phyloP scores from a whole-genome alignment of 2,888 invertebrate species.

The Dorcus hopei region DNA sequence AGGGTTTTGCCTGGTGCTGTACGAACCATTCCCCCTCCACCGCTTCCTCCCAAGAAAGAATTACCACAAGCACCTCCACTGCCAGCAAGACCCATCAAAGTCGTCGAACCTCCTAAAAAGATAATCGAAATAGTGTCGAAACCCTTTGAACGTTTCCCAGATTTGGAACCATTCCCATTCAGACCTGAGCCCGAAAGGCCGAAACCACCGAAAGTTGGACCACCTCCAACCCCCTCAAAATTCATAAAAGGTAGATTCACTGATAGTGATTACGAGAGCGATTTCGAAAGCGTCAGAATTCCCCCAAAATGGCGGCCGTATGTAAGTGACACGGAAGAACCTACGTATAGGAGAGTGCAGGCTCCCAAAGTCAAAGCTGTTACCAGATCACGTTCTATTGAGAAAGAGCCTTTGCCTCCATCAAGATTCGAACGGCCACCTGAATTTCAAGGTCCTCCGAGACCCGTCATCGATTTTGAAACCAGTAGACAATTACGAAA shows the following conservation, averaged over 20 bases:
- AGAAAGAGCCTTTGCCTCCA: constrained; percentile 55
- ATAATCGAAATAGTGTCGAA: constrained; percentile 29
- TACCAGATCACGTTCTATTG: constrained; percentile 56
- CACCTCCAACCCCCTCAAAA: constrained; percentile 58
- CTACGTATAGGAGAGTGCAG: constrained; percentile 54
- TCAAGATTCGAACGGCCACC: constrained; percentile 56
- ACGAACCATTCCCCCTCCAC: constrained; percentile 55
- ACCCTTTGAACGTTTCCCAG: constrained; percentile 49
- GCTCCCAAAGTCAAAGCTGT: constrained; percentile 51
- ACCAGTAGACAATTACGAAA: constrained; percentile 31
- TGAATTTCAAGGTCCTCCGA: constrained; percentile 45
- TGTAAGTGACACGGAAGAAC: constrained; percentile 64
- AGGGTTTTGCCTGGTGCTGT: constrained; percentile 56
- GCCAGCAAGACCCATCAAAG: constrained; percentile 39
- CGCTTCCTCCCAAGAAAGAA: constrained; percentile 47
- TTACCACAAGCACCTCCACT: constrained; percentile 48
- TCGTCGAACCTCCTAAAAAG: constrained; percentile 36
- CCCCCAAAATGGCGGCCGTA: constrained; percentile 59
- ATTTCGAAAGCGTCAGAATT: constrained; percentile 52
- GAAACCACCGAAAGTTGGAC: constrained; percentile 45
- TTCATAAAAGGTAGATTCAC: constrained; percentile 56
- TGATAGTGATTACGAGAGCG: constrained; percentile 69
- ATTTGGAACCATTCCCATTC: constrained; percentile 53
- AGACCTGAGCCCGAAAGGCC: constrained; percentile 50
- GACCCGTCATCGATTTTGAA: constrained; percentile 43